Base-by-base conservation (phyloP, 1,140 invertebrate genomes). In the Lycorma delicatula region DNA sequence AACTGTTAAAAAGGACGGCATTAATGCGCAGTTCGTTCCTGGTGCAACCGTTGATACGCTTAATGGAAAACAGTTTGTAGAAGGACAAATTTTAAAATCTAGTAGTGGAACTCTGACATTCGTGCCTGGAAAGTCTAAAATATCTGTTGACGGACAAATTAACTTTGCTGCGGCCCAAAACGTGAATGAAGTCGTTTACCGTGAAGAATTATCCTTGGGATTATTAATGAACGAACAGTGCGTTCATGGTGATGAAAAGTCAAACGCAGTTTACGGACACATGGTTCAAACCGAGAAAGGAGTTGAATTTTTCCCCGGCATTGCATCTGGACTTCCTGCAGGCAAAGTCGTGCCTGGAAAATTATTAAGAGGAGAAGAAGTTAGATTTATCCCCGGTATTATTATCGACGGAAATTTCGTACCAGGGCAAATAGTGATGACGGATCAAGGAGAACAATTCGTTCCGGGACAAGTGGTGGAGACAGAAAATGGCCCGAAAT, bases 281-380 rank as follows among this genome's bases (percentile, higher is more conserved):
- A 83, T 86, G 75, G 72, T 85, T 0, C 83, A 85, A 68, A 82
- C 81, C 0, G 69, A 75, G 11, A 77, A 79, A 57, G 82, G 82
- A 1, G 79, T 85, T 6, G 82, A 85, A 68, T 87, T 87, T 67
- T 80, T 82, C 59, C 83, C 84, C 1, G 82, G 81, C n/a, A 70
- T 70, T 23, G 63, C 65, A 3, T 69, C 68, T 55, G 62, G 58
- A n/a, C 60, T 72, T 9, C 72, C 74, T 0, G 71, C 72, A 28
- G 81, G 80, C 0, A 81, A 83, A 67, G 77, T 85, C 27, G 79
- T 86, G 22, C 81, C 83, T 1, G 84, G 84, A 27, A 76, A 82
- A 61, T 69, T 85, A 22, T 76, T 84, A 1, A 77, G 80, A 64
- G 78, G 78, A 57, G 78, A 77, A 49, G 77, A 79, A 51, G 78